Conservation (phyloP, 2,113 vertebrate species). For the Meles meles region DNA sequence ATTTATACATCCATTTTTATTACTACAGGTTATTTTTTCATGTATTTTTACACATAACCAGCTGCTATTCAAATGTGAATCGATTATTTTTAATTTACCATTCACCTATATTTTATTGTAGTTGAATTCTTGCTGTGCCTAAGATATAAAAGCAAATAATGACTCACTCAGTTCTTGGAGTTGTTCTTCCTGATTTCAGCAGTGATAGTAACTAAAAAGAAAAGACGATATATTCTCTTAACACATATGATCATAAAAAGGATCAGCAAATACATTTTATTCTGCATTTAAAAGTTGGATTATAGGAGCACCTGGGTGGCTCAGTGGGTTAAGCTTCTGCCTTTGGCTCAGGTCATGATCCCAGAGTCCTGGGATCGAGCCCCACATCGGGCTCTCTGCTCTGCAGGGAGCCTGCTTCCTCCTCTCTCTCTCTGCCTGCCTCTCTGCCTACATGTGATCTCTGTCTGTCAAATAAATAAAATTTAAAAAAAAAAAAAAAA, state of each 20-base stretch:
- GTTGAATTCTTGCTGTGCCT: background rate
- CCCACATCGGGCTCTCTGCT: no score
- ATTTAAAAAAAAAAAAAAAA: no score
- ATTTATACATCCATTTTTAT: constrained; percentile 1
- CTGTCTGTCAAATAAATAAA: no score
- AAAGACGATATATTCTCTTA: background rate
- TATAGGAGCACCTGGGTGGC: no score
- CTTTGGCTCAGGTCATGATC: no score
- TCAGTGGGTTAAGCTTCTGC: no score
- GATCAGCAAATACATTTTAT: background rate
- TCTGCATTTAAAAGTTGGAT: constrained; percentile 6
- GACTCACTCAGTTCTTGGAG: background rate
- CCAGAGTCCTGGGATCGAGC: no score
- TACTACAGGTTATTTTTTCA: background rate
- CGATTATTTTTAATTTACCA: background rate
- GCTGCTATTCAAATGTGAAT: constrained; percentile 45
- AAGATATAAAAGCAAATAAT: constrained; percentile 13
- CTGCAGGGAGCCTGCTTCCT: no score
- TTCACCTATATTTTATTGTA: background rate
- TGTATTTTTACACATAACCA: background rate
- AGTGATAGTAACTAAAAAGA: background rate
- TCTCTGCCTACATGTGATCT: no score
- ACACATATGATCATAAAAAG: background rate
- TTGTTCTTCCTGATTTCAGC: background rate
- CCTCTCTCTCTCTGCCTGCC: no score